Evolutionary conservation across 37 sponge, comb jelly and placozoan species (phyloP).

Genomic region (Hexactinellida sp.): DNA sequence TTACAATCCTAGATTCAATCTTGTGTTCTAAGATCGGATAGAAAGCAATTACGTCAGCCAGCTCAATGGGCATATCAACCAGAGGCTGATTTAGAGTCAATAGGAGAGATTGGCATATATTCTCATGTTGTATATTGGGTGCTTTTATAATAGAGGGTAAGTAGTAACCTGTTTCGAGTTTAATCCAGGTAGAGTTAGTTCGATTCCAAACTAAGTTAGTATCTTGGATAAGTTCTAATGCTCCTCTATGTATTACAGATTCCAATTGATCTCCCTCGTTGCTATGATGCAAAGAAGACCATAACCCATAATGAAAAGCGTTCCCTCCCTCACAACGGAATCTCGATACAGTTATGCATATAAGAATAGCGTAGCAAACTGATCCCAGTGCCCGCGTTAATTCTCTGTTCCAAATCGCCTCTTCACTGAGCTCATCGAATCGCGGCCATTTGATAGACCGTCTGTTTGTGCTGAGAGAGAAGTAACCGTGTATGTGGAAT

Average conservation of each 20-base stretch:
- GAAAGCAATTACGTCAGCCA: background rate
- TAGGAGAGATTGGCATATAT: background rate
- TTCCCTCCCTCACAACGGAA: background rate
- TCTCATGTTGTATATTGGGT: background rate
- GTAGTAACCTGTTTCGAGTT: background rate
- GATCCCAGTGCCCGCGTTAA: slow-evolving; percentile 27
- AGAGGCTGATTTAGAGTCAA: background rate
- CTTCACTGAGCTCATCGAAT: slow-evolving; percentile 37
- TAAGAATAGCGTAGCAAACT: slow-evolving; percentile 32
- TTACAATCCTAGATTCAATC: background rate
- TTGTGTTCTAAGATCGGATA: background rate
- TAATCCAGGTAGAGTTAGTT: background rate
- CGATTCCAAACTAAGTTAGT: background rate
- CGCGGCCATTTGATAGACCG: slow-evolving; percentile 65
- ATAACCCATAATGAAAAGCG: background rate
- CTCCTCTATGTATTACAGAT: background rate
- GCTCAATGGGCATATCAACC: background rate
- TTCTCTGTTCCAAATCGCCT: slow-evolving; percentile 49
- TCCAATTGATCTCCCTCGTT: background rate
- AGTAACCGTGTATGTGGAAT: slow-evolving; percentile 66
- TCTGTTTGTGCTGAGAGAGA: slow-evolving; percentile 45
- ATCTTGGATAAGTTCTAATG: background rate
- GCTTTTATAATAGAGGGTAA: background rate
- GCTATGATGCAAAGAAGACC: background rate
- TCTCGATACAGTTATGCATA: background rate